Conservation (phyloP, 2,888 invertebrate species). For the Hirtodrosophila confusa region DNA sequence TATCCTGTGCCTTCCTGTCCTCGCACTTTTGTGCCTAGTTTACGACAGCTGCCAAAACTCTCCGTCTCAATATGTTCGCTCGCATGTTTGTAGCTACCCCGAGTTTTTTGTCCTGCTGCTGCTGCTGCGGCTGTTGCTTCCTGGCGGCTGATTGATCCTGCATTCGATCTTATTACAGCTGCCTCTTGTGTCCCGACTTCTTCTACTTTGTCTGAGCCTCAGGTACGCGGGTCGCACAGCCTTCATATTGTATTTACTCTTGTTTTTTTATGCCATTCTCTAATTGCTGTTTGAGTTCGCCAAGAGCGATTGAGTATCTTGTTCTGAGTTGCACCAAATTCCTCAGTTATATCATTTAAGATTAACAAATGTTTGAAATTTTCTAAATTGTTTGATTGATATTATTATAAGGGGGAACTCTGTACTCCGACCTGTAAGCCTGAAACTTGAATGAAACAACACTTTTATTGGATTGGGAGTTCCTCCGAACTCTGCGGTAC, state of each 20-base stretch:
- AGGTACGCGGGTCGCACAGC: constrained; percentile 35
- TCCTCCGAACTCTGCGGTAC: too few species aligned
- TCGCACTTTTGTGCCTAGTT: constrained; percentile 63
- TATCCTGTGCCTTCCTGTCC: constrained; percentile 44
- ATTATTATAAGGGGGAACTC: too few species aligned
- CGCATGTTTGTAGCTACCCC: constrained; percentile 38
- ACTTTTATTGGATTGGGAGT: too few species aligned
- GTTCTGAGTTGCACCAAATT: background rate
- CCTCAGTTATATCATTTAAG: too few species aligned
- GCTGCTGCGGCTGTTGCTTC: constrained; percentile 49
- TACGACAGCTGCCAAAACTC: constrained; percentile 65
- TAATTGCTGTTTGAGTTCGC: constrained; percentile 39
- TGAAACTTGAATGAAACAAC: too few species aligned
- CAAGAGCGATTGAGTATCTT: background rate
- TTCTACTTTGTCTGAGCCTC: constrained; percentile 5
- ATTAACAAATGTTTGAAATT: too few species aligned
- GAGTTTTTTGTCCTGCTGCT: constrained; percentile 34
- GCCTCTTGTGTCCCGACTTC: constrained; percentile 30
- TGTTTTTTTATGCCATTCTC: constrained; percentile 16
- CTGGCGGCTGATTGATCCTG: constrained; percentile 67
- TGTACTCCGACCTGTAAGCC: too few species aligned
- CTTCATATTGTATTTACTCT: constrained; percentile 14
- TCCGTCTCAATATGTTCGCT: background rate
- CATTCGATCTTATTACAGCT: constrained; percentile 71
- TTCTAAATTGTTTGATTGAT: too few species aligned